Percentiles rank a stretch among this genome's conserved stretches.
Conservation (phyloP, 2,113 vertebrate species). For the Bubo blakistoni region DNA sequence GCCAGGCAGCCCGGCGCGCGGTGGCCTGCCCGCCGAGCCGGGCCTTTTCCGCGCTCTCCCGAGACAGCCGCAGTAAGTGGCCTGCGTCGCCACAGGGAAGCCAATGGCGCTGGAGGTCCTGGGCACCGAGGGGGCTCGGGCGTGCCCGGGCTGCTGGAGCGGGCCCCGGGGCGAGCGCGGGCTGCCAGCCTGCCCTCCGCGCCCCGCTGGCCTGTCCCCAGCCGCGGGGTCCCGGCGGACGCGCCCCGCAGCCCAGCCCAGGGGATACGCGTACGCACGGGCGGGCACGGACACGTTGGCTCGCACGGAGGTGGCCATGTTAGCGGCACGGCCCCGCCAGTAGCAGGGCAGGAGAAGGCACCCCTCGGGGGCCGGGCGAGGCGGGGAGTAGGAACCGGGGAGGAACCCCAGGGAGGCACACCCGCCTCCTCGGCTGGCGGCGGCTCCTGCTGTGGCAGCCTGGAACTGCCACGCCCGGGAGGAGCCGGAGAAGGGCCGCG, state of each 20-base stretch:
- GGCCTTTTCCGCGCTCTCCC: background rate
- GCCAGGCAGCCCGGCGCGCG: background rate
- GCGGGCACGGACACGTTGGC: background rate
- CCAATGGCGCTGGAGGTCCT: background rate
- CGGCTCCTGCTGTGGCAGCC: background rate
- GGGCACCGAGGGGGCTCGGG: background rate
- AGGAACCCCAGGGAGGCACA: background rate
- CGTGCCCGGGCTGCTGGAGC: background rate
- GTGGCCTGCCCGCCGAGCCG: background rate
- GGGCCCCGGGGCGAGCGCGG: background rate
- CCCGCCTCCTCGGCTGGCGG: too few relatives aligned
- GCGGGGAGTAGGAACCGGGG: background rate
- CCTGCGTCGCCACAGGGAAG: background rate
- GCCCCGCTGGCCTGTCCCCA: too few relatives aligned
- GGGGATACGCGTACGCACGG: too few relatives aligned
- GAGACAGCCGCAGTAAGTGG: background rate
- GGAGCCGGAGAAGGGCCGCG: background rate
- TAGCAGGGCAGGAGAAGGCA: background rate
- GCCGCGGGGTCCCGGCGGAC: background rate
- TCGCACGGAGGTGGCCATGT: too few relatives aligned
- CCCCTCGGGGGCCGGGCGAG: too few relatives aligned
- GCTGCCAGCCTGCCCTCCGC: too few relatives aligned
- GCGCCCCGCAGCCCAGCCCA: background rate
- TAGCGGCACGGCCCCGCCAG: background rate
- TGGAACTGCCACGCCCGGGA: rapidly evolving